Percentiles rank a stretch among this genome's conserved stretches.
phyloP scores from a whole-genome alignment of 2,888 invertebrate species.

The Tetragnatha montana region DNA sequence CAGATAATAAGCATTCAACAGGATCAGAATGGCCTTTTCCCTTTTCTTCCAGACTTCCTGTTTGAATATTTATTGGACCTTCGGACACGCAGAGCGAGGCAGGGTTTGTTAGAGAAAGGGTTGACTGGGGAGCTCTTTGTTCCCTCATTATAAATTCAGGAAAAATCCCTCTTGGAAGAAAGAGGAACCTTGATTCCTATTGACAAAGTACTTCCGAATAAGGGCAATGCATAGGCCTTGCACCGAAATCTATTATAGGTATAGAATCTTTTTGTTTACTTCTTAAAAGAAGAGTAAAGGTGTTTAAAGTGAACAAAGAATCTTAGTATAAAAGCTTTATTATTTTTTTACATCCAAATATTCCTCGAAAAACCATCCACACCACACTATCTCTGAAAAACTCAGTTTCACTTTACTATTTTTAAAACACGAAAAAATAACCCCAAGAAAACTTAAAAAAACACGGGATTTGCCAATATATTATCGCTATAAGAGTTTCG shows the following conservation, averaged over 20 bases:
- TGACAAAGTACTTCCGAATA: background rate
- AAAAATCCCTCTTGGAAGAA: background rate
- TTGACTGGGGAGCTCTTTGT: background rate
- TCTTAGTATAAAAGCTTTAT: too few relatives aligned
- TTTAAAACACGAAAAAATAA: too few relatives aligned
- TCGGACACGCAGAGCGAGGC: constrained; percentile 23
- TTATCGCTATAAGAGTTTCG: too few relatives aligned
- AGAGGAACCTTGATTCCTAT: background rate
- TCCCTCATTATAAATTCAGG: background rate
- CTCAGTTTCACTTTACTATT: too few relatives aligned
- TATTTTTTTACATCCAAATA: too few relatives aligned
- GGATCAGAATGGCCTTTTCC: constrained; percentile 33
- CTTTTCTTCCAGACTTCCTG: constrained; percentile 26
- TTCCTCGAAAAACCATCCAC: too few relatives aligned
- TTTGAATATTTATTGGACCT: constrained; percentile 52
- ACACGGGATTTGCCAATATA: too few relatives aligned
- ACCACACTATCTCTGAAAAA: too few relatives aligned
- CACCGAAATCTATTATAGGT: background rate
- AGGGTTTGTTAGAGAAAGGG: background rate
- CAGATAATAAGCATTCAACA: constrained; percentile 59
- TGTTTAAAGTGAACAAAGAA: too few relatives aligned
- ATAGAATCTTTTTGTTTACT: too few relatives aligned
- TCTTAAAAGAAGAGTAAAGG: too few relatives aligned
- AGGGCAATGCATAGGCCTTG: background rate
- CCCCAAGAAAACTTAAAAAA: too few relatives aligned